Percentiles rank a stretch among this genome's conserved stretches.
Evolutionary conservation across 2,113 vertebrate genomes (phyloP).

Genomic region (Coptodon bakossiorum): DNA sequence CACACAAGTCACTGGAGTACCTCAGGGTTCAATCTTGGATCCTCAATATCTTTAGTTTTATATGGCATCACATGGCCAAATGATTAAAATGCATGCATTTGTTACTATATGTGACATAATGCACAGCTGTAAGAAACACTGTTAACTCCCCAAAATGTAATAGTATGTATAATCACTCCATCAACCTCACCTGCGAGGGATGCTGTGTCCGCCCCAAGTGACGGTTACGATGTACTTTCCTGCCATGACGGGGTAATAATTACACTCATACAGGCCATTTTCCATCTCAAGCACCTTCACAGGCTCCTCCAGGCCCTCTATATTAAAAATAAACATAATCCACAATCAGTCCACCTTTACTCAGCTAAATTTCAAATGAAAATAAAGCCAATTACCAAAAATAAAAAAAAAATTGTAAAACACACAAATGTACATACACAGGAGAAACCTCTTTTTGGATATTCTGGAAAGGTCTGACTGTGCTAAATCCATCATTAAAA

Average conservation of each 20-base stretch:
- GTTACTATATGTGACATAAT: neutral
- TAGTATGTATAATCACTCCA: neutral
- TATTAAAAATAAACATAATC: neutral
- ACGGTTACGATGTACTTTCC: conserved; percentile 84
- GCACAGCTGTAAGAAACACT: neutral
- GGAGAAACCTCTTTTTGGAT: neutral
- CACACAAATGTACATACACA: neutral
- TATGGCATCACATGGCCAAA: neutral
- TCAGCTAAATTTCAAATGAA: neutral
- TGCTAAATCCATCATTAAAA: neutral
- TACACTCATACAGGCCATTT: conserved; percentile 82
- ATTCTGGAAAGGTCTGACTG: neutral
- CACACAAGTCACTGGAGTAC: neutral
- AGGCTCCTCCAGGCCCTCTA: conserved; percentile 84
- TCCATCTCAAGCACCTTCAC: conserved; percentile 81
- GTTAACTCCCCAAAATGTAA: neutral
- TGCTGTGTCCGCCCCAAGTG: conserved; percentile 86
- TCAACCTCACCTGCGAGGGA: conserved; percentile 82
- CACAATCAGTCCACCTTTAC: neutral
- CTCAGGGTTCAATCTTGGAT: neutral
- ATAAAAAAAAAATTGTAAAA: neutral
- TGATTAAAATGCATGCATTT: neutral
- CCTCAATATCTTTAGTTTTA: neutral
- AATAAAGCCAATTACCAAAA: neutral
- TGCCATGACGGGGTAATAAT: conserved; percentile 79